Evolutionary conservation across 2,888 invertebrate genomes (phyloP).

Genomic region (Microctonus aethiopoides): DNA sequence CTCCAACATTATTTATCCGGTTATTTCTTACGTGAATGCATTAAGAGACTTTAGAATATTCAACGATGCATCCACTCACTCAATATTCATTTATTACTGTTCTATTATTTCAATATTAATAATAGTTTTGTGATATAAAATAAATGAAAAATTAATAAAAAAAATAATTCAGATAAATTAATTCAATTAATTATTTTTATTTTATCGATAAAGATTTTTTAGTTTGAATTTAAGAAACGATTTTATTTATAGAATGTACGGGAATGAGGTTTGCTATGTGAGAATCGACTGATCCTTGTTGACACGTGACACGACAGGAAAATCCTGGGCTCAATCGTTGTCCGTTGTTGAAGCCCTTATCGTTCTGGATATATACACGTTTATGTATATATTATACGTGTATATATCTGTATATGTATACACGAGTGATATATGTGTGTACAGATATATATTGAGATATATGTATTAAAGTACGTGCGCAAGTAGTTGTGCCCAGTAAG

Average conservation of each 20-base stretch:
- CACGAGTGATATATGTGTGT: neutral
- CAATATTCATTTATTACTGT: neutral
- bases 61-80: neutral
- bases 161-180: neutral
- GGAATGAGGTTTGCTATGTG: neutral
- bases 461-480: too few species aligned
- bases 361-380: conserved; percentile 42
- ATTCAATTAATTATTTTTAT: too few species aligned
- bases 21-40: conserved; percentile 20
- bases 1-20: conserved; percentile 30
- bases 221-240: neutral
- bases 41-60: neutral
- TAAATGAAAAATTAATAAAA: neutral
- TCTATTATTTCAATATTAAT: neutral
- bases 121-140: neutral
- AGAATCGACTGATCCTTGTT: conserved; percentile 35
- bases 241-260: neutral
- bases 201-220: neutral
- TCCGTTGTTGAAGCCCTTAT: conserved; percentile 47
- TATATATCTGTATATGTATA: neutral
- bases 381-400: too few species aligned
- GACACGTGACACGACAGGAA: conserved; percentile 46
- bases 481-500: conserved; percentile 8
- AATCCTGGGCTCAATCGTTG: conserved; percentile 47
- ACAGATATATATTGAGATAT: too few species aligned